Evolutionary conservation across 2,113 vertebrate genomes (phyloP).

Genomic region (Pseudorhombus dupliciocellatus): DNA sequence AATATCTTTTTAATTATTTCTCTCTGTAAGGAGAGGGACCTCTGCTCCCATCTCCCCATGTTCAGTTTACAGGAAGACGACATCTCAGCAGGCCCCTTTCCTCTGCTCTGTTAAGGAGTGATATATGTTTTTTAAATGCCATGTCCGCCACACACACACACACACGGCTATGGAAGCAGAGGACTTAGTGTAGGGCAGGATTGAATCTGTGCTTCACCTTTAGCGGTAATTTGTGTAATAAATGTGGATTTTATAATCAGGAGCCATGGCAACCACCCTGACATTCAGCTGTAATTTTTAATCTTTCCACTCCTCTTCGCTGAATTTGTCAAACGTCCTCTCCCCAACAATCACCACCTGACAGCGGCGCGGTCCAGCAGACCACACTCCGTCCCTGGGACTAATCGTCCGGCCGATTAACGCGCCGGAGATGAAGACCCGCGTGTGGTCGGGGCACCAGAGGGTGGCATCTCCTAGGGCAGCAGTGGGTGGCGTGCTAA

Average conservation of each 20-base stretch:
- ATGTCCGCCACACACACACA: neutral
- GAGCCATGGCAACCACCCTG: no score
- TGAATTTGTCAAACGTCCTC: no score
- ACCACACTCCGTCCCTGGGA: conserved; percentile 6
- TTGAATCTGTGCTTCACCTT: neutral
- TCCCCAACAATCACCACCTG: conserved; percentile 27
- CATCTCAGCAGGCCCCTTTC: conserved; percentile 26
- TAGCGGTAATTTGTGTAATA: neutral
- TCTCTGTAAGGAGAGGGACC: conserved; percentile 25
- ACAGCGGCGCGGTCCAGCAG: neutral
- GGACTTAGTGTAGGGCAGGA: no score
- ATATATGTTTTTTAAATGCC: conserved; percentile 23
- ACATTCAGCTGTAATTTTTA: no score
- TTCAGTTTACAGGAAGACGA: conserved; percentile 47
- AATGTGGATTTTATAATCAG: no score
- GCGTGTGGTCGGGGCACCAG: conserved; percentile 16
- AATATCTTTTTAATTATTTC: conserved; percentile 61
- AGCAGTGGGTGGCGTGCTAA: conserved; percentile 42
- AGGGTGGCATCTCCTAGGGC: conserved; percentile 44
- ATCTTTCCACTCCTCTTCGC: no score
- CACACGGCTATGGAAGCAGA: neutral
- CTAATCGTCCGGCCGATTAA: conserved; percentile 44
- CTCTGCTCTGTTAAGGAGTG: conserved; percentile 22
- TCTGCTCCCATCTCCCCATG: conserved; percentile 17
- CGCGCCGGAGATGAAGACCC: neutral